Evolutionary conservation across 2,113 vertebrate genomes (phyloP), one percentile per base, ranked within the genome.

Genomic region (Vulpes ferrilata): DNA sequence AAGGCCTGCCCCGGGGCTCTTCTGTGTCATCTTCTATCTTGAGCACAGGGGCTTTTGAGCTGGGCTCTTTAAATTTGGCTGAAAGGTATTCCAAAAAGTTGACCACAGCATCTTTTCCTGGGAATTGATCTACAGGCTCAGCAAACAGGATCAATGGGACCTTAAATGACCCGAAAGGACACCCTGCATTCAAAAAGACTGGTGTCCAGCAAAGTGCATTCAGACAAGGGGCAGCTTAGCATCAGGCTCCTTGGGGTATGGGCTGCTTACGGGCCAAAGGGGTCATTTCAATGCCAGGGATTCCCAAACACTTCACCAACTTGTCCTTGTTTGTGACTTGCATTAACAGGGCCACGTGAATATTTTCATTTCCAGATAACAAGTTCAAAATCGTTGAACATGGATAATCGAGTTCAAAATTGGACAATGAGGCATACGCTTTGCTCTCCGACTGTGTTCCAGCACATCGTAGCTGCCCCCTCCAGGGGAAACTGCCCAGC

Each of bases 41-140:
- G 11, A 93, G 19, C 48, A 48, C 12, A 15, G 27, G 69, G 55
- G 16, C 32, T 15, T 59, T 57, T 62, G 60, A 85, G 16, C 25
- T 38, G 35, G 59, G 35, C n/a, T 83, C 30, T 92, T 74, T 64
- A 48, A 62, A 20, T 43, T 74, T 59, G 30, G 48, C 74, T 62
- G 32, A 65, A 90, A 93, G 30, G 38, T 35, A 60, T 73, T 88
- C 51, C 92, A 96, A 32, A 94, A 82, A 32, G 2, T 60, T 95
- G 69, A 60, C 19, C 57, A 51, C 12, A 12, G 51, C 35, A 43
- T 76, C n/a, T 79, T 69, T 64, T 51, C 90, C 30, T 53, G 22
- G 51, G 51, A 80, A 80, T 23, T 92, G 79, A 94, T 88, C 69
- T 92, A 27, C 23, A 10, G 57, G 35, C 35, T 92, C 74, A 76